These are phyloP conservation scores for Dendrocopos noguchii DNA, from an alignment of 2,113 vertebrate genomes.

Conservation along the genomic window DNA sequence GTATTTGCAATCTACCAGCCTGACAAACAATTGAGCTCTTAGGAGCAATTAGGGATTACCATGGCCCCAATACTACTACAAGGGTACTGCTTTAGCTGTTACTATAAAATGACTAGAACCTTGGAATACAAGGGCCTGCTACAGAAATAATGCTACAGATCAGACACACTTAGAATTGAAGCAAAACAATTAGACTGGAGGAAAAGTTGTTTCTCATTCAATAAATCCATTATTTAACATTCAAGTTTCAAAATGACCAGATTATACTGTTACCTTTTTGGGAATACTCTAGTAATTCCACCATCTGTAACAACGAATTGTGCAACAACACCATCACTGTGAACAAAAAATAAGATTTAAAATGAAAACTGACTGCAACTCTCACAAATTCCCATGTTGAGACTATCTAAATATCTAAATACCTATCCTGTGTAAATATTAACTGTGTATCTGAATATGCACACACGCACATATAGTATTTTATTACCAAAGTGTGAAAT, in stretches of 20 bases:
- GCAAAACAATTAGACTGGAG: not conserved
- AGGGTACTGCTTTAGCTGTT: not conserved
- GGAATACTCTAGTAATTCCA: constrained; percentile 95
- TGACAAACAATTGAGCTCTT: not conserved
- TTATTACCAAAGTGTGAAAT: not conserved
- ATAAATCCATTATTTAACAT: not conserved
- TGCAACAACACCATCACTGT: constrained; percentile 88
- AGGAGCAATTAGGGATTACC: not conserved
- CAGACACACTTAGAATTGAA: not conserved
- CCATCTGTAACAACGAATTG: constrained; percentile 96
- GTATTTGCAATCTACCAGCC: not conserved
- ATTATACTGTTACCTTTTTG: constrained; percentile 85
- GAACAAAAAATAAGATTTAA: constrained; percentile 46
- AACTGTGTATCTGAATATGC: not conserved
- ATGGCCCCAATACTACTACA: not conserved
- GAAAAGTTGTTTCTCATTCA: not conserved
- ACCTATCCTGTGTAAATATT: not conserved
- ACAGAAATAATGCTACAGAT: not conserved
- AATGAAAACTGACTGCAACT: not conserved
- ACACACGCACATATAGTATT: not conserved
- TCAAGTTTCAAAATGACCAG: not conserved
- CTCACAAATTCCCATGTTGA: not conserved
- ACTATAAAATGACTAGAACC: not conserved
- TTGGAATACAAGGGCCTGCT: not conserved
- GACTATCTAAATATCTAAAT: not conserved